A percentile compares a stretch with the other conserved stretches of the same genome.
Conservation (phyloP, 2,888 invertebrate species). For the Drosophila pegasa region DNA sequence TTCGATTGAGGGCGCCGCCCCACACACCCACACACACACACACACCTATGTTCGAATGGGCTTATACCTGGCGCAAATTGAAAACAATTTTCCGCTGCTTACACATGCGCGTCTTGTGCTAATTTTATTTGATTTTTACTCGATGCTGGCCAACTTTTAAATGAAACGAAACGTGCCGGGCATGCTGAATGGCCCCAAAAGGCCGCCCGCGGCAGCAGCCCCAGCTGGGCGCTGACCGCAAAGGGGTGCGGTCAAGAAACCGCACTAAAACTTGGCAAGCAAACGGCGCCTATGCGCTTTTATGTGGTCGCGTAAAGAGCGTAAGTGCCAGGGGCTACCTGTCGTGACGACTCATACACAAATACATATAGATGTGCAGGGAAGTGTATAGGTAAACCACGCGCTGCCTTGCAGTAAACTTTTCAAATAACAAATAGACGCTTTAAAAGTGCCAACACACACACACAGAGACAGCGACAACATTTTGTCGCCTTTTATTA, state of each 20-base stretch:
- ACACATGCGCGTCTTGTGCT: conserved; percentile 51
- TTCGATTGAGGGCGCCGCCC: conserved; percentile 12
- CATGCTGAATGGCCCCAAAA: conserved; percentile 41
- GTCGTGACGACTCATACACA: conserved; percentile 4
- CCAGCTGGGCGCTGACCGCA: conserved; percentile 49
- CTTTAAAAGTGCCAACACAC: conserved; percentile 56
- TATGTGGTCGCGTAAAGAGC: conserved; percentile 47
- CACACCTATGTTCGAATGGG: neutral
- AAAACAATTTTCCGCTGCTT: conserved; percentile 66
- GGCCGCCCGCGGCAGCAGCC: too few relatives aligned
- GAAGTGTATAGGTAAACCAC: neutral
- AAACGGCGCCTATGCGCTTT: conserved; percentile 33
- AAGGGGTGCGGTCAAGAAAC: conserved; percentile 34
- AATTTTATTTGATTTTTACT: conserved; percentile 73
- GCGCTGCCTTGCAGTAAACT: conserved; percentile 32
- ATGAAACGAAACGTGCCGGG: conserved; percentile 67
- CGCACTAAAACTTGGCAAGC: conserved; percentile 47
- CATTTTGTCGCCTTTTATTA: conserved; percentile 70
- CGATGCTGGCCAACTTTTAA: conserved; percentile 62
- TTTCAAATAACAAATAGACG: conserved; percentile 58
- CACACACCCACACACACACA: neutral
- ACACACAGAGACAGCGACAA: conserved; percentile 39
- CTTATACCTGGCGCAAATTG: conserved; percentile 50
- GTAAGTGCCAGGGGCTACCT: conserved; percentile 39
- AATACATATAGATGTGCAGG: neutral